Evolutionary conservation across 2,797 vertebrate species (phyloP).

Genomic region (Leptodactylus fallax): DNA sequence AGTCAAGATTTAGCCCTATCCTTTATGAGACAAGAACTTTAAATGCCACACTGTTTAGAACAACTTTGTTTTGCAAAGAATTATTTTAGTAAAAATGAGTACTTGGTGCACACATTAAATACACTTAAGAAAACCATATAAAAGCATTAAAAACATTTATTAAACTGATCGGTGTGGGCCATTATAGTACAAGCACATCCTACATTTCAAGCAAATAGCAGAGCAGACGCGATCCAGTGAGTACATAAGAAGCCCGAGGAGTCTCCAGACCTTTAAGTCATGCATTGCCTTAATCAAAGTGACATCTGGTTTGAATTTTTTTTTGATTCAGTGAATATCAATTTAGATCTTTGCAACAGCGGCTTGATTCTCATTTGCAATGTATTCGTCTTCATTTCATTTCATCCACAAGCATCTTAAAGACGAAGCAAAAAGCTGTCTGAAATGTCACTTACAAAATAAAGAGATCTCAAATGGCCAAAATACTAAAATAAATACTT

Average conservation of each 20-base stretch:
- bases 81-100: background rate
- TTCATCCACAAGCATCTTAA: conserved; percentile 59
- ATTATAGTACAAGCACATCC: conserved; percentile 22
- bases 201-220: conserved; percentile 47
- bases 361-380: conserved; percentile 63
- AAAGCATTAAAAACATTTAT: background rate
- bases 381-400: conserved; percentile 57
- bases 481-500: background rate
- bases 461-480: conserved; percentile 25
- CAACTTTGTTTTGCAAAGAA: background rate
- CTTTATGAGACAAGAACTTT: background rate
- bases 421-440: conserved; percentile 19
- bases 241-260: conserved; percentile 70
- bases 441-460: conserved; percentile 35
- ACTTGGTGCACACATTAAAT: background rate
- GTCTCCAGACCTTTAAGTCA: conserved; percentile 67
- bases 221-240: conserved; percentile 50
- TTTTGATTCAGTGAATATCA: conserved; percentile 67
- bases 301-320: conserved; percentile 69
- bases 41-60: background rate
- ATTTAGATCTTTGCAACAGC: conserved; percentile 67
- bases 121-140: background rate
- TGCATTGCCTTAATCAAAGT: conserved; percentile 70
- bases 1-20: no score
- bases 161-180: background rate